phyloP scores from a whole-genome alignment of 2,797 vertebrate genomes.

The Calcarius lapponicus region DNA sequence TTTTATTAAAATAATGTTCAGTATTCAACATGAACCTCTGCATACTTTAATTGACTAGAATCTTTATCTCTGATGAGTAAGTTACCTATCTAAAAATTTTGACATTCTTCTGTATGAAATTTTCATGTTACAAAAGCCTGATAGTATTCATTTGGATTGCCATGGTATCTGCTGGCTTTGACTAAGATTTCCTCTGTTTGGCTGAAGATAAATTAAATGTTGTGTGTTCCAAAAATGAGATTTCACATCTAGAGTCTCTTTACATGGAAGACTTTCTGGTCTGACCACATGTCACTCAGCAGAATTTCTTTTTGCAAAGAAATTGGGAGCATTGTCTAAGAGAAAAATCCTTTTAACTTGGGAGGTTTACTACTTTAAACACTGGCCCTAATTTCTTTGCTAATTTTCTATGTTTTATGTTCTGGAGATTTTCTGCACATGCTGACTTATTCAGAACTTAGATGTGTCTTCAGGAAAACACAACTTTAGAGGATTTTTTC shows the following conservation, averaged over 20 bases:
- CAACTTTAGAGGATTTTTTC: not conserved
- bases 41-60: not conserved
- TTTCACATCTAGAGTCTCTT: not conserved
- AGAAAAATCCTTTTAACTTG: not conserved
- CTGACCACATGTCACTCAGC: not conserved
- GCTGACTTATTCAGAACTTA: not conserved
- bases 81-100: not conserved
- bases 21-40: not conserved
- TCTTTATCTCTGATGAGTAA: not conserved
- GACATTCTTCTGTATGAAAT: not conserved
- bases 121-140: not conserved
- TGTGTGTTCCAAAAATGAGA: not conserved
- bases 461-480: not conserved
- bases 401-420: not conserved
- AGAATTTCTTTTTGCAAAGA: not conserved
- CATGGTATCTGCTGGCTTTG: not conserved
- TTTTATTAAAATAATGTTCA: not conserved
- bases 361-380: not conserved
- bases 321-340: not conserved
- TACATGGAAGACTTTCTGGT: not conserved
- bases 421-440: not conserved
- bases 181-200: not conserved
- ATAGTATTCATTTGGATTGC: not conserved
- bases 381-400: not conserved
- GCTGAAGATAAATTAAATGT: not conserved